Percentiles rank a stretch among this genome's conserved stretches.
phyloP scores from a whole-genome alignment of 2,113 vertebrate species.

The human region GRCh38 chr11:61460501-61461000 shows the following conservation, averaged over 20 bases:
- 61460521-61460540: neutral
- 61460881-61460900: neutral
- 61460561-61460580: neutral
- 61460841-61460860: neutral
- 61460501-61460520: neutral
- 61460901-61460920: neutral
- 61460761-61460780: neutral
- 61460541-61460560: neutral
- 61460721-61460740: neutral
- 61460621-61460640: neutral
- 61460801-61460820: neutral
- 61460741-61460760: neutral
- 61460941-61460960: neutral
- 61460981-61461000: neutral
- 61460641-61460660: slow-evolving; percentile 6
- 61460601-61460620: neutral
- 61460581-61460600: neutral
- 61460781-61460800: neutral
- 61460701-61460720: neutral
- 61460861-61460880: neutral
- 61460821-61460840: neutral
- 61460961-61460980: neutral
- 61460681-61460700: neutral
- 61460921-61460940: neutral
- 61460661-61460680: neutral